Base-by-base conservation (phyloP, 1,140 invertebrate species). In the Orchesella cincta region DNA sequence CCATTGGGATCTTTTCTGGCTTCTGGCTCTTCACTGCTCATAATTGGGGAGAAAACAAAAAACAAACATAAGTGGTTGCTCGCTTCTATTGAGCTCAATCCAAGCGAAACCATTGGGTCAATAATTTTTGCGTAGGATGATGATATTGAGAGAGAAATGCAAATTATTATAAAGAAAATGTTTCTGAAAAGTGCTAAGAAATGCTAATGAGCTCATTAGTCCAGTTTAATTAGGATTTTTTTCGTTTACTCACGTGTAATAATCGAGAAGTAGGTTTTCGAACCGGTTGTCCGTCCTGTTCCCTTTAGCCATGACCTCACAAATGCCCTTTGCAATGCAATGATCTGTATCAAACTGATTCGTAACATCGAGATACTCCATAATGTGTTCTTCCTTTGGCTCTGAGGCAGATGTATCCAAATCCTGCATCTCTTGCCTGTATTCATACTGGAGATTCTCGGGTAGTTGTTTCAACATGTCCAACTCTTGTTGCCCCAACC, bases 291-390 rank as follows among this genome's bases (percentile, higher is more conserved):
- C 70, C 1, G 74, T 76, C 26, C 33, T 52, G 34, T 77, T 81
- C 57, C 80, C 75, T n/a, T 34, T 57, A 20, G 80, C 77, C 57
- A 78, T 76, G 31, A 81, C 75, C 36, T 81, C 80, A 31, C 80
- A 81, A 52, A 81, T 78, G 3, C 80, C 77, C 46, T 81, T 81
- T 0, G 80, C 74, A 34, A 81, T 67, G 57, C 80, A 81, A 20
- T 57, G 71, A 52, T 77, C 31, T 28, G 46, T 74, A 70, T 81
- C 80, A 57, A 81, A 71, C 64, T 81, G 77, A 33, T 29, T 77
- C 28, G 80, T 76, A 57, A 78, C 78, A 3, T 31, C 16, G 0
- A 81, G 46, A 35, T 81, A 81, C 23, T 73, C 75, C 73, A 64
- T 57, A 34, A 81, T 81, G 39, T 81, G 77, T n/a, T 72, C 54